A percentile compares a stretch with the other conserved stretches of the same genome.
Conservation (phyloP, 2,113 vertebrate species). For the Caretta caretta region DNA sequence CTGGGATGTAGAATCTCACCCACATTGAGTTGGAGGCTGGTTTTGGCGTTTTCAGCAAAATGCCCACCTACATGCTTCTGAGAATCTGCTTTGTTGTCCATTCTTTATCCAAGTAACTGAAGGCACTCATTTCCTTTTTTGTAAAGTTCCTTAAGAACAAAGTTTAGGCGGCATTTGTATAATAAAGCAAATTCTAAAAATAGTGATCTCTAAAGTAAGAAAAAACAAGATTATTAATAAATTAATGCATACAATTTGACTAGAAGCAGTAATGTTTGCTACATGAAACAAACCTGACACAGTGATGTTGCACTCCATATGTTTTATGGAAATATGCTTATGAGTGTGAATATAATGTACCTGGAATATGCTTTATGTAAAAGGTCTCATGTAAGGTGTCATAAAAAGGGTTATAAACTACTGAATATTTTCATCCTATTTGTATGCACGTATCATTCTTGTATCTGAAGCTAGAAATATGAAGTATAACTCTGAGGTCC, state of each 20-base stretch:
- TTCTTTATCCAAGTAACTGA: background rate
- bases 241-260: background rate
- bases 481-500: too few species aligned
- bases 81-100: background rate
- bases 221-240: background rate
- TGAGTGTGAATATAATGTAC: too few species aligned
- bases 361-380: too few species aligned
- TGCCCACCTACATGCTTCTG: background rate
- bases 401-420: too few species aligned
- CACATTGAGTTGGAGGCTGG: background rate
- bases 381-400: too few species aligned
- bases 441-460: too few species aligned
- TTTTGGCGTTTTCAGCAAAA: background rate
- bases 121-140: background rate
- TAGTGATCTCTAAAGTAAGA: background rate
- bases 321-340: too few species aligned
- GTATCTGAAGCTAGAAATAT: too few species aligned
- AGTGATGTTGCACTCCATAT: background rate
- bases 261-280: background rate
- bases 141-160: background rate
- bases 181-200: background rate
- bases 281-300: background rate
- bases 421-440: too few species aligned
- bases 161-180: background rate
- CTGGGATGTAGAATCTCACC: background rate